phyloP scores from a whole-genome alignment of 2,888 invertebrate species.

The Watsonalla binaria region DNA sequence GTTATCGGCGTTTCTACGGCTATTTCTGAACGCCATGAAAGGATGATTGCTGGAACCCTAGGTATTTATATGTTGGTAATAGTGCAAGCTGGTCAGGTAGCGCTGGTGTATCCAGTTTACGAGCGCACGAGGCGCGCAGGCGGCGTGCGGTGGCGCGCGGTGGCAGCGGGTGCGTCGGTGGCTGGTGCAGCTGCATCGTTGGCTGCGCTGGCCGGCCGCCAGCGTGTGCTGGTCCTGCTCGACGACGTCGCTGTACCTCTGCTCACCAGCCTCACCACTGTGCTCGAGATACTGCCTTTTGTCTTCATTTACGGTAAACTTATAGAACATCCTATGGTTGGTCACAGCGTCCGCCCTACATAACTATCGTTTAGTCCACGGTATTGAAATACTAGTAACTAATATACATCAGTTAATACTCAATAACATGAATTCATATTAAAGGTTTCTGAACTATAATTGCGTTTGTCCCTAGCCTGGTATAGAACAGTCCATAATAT shows the following conservation, averaged over 20 bases:
- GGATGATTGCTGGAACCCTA: not conserved
- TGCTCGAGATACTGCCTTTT: conserved; percentile 51
- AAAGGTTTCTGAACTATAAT: too few relatives aligned
- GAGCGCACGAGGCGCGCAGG: conserved; percentile 49
- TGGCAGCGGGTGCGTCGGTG: conserved; percentile 34
- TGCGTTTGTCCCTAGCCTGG: too few relatives aligned
- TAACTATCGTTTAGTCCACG: too few relatives aligned
- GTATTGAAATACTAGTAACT: too few relatives aligned
- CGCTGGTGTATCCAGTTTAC: conserved; percentile 50
- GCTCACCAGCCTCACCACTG: conserved; percentile 39
- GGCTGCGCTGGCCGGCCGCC: conserved; percentile 32
- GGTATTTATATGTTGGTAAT: not conserved
- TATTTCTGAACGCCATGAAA: not conserved
- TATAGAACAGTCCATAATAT: too few relatives aligned
- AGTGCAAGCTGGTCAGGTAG: conserved; percentile 36
- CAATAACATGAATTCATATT: too few relatives aligned
- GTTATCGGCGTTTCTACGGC: too few relatives aligned
- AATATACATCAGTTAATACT: too few relatives aligned
- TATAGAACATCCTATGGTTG: not conserved
- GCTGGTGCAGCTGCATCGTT: conserved; percentile 34
- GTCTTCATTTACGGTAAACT: conserved; percentile 56
- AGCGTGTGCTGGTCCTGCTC: conserved; percentile 33
- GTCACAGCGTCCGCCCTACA: too few relatives aligned
- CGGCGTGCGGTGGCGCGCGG: conserved; percentile 47
- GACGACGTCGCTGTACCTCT: conserved; percentile 51